Evolutionary conservation across 2,113 vertebrate species (phyloP), one percentile per base, ranked within the genome.

Genomic region (Calypte anna): DNA sequence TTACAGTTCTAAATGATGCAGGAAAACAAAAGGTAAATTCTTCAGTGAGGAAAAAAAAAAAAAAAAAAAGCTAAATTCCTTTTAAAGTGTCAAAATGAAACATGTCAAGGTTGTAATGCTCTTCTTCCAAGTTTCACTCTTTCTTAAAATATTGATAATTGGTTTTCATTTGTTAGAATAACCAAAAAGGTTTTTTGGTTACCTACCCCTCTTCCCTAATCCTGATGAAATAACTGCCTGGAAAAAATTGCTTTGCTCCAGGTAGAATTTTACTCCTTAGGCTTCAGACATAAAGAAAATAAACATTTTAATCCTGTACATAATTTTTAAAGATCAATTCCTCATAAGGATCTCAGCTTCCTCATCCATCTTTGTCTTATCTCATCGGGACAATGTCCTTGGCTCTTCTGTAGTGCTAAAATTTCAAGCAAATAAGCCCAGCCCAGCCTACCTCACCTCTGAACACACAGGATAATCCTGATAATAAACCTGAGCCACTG

Each of bases 311-410:
- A 73, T 36, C n/a, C 92, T 46, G 59, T 36, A 44, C 43, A 31
- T 27, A 40, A 46, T 44, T 72, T 91, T 93, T 68, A 68, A 91
- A 91, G 70, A 87, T 68, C 19, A 78, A 87, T 87, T 84, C 61
- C 44, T 55, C 23, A 1, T 20, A 79, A 76, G 58, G 58, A 69
- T 23, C 70, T 91, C 81, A 48, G 67, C 51, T 80, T 43, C 51
- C 31, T 84, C 78, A 94, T 91, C 63, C 82, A 74, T 94, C 91
- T 91, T 74, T 87, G 78, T 89, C 70, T 79, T 31, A 54, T 44
- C n/a, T 81, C 88, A 84, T 82, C 88, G 77, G 62, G 66, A 63
- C 19, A 83, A 79, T 5, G 83, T 46, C 86, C 81, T 94, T 89
- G 86, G 81, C 59, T 93, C 73, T 36, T 86, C 50, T 14, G 17